Conservation (phyloP, 1,140 invertebrate species). For the Calosoma granatense region DNA sequence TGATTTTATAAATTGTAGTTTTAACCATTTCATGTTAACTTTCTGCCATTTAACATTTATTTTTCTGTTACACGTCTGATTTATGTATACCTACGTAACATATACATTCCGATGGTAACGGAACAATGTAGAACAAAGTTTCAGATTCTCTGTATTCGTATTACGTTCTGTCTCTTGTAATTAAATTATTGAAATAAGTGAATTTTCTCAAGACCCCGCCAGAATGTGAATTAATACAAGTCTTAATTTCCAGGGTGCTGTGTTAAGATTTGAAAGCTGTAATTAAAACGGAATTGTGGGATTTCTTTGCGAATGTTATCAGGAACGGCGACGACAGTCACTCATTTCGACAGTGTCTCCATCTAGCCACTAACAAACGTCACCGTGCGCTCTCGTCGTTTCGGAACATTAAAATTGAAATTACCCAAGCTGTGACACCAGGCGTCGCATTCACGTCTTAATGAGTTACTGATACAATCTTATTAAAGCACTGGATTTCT, state of each 20-base stretch:
- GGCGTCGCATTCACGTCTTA: slow-evolving; percentile 21
- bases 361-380: neutral
- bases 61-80: too few species aligned
- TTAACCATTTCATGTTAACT: too few species aligned
- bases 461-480: slow-evolving; percentile 26
- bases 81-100: too few species aligned
- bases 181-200: slow-evolving; percentile 2
- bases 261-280: neutral
- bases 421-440: slow-evolving; percentile 18
- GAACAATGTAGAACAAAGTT: too few species aligned
- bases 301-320: slow-evolving; percentile 6
- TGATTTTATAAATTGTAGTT: neutral
- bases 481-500: slow-evolving; percentile 19
- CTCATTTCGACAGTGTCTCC: neutral
- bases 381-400: slow-evolving; percentile 11
- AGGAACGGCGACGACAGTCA: neutral
- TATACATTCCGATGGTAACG: too few species aligned
- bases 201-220: neutral
- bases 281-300: slow-evolving; percentile 5
- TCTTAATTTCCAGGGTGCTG: neutral
- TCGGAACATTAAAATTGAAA: slow-evolving; percentile 22
- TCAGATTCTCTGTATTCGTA: too few species aligned
- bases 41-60: too few species aligned
- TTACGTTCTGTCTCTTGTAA: too few species aligned
- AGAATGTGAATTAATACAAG: slow-evolving; percentile 1